Evolutionary conservation across 37 sponge, comb jelly and placozoan genomes (phyloP).

Genomic region (Aplysina aerophoba): DNA sequence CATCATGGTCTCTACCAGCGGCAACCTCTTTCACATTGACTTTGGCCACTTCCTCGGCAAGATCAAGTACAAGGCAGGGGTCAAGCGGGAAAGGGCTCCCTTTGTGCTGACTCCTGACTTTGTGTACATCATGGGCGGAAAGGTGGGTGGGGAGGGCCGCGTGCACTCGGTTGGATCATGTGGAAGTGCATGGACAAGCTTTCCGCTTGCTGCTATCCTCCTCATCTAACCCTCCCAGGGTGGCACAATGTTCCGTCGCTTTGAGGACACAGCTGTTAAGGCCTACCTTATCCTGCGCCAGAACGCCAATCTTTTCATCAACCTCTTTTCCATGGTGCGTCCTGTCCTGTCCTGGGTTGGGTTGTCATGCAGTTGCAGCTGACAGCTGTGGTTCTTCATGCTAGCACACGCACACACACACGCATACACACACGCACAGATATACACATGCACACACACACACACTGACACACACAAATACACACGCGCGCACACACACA

Average conservation of each 20-base stretch:
- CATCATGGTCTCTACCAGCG: slow-evolving; percentile 89
- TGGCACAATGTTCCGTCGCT: slow-evolving; percentile 66
- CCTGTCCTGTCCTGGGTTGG: background rate
- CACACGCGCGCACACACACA: too few species aligned
- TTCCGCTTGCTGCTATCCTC: too few species aligned
- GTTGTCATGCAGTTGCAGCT: background rate
- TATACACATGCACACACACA: too few species aligned
- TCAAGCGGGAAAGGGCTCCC: slow-evolving; percentile 93
- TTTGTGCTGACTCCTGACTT: slow-evolving; percentile 97
- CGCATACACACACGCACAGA: too few species aligned
- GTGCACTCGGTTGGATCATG: background rate
- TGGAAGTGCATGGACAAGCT: background rate
- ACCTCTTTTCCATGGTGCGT: slow-evolving; percentile 88
- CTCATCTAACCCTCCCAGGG: slow-evolving; percentile 57
- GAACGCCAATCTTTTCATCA: slow-evolving; percentile 88
- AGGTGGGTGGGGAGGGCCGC: slow-evolving; percentile 46
- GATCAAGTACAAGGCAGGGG: slow-evolving; percentile 76
- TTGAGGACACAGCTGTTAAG: slow-evolving; percentile 78
- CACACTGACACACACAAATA: too few species aligned
- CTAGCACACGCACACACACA: background rate
- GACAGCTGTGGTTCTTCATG: background rate
- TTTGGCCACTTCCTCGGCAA: slow-evolving; percentile 99
- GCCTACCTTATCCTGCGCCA: slow-evolving; percentile 84
- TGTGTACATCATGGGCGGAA: slow-evolving; percentile 93
- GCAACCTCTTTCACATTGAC: slow-evolving; percentile 97